Evolutionary conservation across 1,140 invertebrate species (phyloP).

Genomic region (Venturia canescens): DNA sequence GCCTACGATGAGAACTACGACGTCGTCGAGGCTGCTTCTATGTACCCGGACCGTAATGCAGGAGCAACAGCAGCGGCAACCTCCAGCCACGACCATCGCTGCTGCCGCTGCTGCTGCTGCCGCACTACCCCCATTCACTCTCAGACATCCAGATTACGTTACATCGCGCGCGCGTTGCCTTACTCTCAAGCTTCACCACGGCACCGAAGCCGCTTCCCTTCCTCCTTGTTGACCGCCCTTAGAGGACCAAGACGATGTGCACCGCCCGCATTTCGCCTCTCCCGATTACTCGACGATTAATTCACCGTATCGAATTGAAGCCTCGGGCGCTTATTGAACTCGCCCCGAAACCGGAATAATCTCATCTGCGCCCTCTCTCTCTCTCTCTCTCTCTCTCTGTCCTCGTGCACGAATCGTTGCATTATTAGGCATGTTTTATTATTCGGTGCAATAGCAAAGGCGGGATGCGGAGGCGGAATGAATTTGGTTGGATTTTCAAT

Average conservation of each 20-base stretch:
- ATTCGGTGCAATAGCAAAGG: not conserved
- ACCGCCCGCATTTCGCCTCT: constrained; percentile 15
- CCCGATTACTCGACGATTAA: constrained; percentile 40
- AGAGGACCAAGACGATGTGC: constrained; percentile 3
- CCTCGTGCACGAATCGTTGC: not conserved
- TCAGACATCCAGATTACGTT: constrained; percentile 73
- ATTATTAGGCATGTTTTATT: constrained; percentile 12
- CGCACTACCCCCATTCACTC: constrained; percentile 65
- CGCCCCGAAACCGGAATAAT: constrained; percentile 2
- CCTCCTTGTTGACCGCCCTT: constrained; percentile 45
- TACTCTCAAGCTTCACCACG: constrained; percentile 10
- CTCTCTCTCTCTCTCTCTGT: too few relatives aligned
- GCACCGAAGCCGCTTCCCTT: constrained; percentile 32
- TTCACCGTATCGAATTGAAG: constrained; percentile 17
- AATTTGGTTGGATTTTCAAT: too few relatives aligned
- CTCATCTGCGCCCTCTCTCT: not conserved
- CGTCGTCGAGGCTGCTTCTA: constrained; percentile 14
- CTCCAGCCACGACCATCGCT: constrained; percentile 46
- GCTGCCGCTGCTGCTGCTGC: too few relatives aligned
- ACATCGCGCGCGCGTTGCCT: constrained; percentile 66
- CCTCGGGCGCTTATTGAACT: not conserved
- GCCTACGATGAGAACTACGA: constrained; percentile 33
- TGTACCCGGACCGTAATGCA: constrained; percentile 13
- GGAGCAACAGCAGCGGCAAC: constrained; percentile 65
- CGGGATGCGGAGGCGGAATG: too few relatives aligned